Conservation (phyloP, 92 coral and sea anemone species). For the Ricordea florida region DNA sequence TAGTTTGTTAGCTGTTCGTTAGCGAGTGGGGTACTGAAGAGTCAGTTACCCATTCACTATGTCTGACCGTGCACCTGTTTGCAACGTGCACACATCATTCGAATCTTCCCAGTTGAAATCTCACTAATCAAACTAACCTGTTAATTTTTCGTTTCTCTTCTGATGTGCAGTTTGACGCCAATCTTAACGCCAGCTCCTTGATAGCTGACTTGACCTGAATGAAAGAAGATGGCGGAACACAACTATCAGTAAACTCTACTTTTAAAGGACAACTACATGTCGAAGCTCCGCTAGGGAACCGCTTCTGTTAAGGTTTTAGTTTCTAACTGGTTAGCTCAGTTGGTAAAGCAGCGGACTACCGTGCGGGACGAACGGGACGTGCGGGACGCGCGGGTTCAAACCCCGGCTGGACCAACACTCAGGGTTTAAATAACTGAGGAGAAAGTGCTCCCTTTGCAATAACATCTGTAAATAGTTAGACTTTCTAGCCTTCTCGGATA, state of each 20-base stretch:
- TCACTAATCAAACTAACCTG: conserved; percentile 25
- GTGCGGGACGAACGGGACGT: no score
- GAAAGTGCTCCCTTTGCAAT: no score
- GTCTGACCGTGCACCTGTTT: neutral
- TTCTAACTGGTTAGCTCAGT: no score
- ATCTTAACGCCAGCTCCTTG: conserved; percentile 62
- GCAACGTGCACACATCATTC: neutral
- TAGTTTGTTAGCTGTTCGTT: neutral
- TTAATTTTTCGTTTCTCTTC: conserved; percentile 51
- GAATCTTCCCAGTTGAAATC: neutral
- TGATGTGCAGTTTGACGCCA: conserved; percentile 68
- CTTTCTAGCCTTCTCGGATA: no score
- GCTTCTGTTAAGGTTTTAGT: no score
- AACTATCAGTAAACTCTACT: neutral
- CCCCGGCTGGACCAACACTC: no score
- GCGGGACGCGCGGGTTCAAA: no score
- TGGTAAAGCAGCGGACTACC: no score
- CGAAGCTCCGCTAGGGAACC: no score
- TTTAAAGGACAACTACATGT: no score
- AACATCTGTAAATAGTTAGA: no score
- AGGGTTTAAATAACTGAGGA: no score
- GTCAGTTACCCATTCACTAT: neutral
- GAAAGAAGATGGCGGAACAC: neutral
- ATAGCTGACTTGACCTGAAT: conserved; percentile 60
- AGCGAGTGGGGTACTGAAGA: neutral